Percentiles rank a stretch among this genome's conserved stretches.
Evolutionary conservation across 2,797 vertebrate species (phyloP).

Genomic region (Rhinophrynus dorsalis): DNA sequence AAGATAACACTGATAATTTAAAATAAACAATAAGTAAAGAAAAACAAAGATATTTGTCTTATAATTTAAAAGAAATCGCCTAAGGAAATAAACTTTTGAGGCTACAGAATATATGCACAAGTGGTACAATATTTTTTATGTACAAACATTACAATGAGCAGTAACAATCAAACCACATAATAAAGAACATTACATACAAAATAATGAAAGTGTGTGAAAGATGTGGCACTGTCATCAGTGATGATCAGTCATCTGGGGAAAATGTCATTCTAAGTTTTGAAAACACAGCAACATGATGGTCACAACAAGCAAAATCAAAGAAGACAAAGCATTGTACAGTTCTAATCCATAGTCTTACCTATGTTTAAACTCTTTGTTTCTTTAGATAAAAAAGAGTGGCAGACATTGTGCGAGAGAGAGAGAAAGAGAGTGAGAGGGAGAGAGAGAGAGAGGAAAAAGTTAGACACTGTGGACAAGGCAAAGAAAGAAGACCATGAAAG

Average conservation of each 20-base stretch:
- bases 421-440: conserved; percentile 44
- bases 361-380: conserved; percentile 99
- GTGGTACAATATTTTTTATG: conserved; percentile 10
- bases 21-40: no score
- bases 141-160: conserved; percentile 2
- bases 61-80: no score
- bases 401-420: no score
- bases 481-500: background rate
- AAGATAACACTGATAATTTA: no score
- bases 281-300: background rate
- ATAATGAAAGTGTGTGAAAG: background rate
- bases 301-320: conserved; percentile 65
- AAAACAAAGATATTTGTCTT: no score
- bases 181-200: conserved; percentile 13
- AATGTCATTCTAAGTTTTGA: conserved; percentile 14
- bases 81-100: no score
- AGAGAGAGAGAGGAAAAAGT: conserved; percentile 71
- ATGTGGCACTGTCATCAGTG: conserved; percentile 6
- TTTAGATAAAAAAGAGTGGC: conserved; percentile 73
- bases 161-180: conserved; percentile 17
- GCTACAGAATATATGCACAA: background rate
- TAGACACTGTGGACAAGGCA: conserved; percentile 53
- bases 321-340: conserved; percentile 62
- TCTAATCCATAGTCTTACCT: conserved; percentile 77
- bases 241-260: background rate